Evolutionary conservation across 2,888 invertebrate genomes (phyloP), one percentile per base, ranked within the genome.

Genomic region (Lithophane ornitopus): DNA sequence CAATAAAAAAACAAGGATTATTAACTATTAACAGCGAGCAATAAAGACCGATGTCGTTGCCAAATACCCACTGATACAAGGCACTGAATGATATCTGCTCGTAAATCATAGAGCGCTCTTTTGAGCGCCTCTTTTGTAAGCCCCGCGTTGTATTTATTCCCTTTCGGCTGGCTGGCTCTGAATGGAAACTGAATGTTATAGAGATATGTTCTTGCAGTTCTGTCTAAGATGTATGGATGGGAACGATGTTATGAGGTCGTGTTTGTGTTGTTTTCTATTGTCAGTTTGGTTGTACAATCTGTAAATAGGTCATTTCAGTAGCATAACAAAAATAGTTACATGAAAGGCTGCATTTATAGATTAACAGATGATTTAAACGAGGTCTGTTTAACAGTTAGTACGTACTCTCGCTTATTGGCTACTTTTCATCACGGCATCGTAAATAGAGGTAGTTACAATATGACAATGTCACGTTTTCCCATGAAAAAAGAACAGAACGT

Each of bases 91-190:
- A 92, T 90, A 88, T 89, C 88, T 82, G 85, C 87, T 91, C 90
- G 89, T 93, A 92, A 93, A 93, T 94, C 92, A 93, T 91, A 91
- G 85, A 88, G 88, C 81, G 87, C 71, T 85, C 88, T 88, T 89
- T 90, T 89, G 87, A 70, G 65, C 81, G 86, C 71, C 78, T 85
- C 87, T 88, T 89, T 90, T 90, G 87, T 87, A 68, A 83, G 70
- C 49, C 72, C 78, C 85, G 81, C 85, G 86, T 84, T 88, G 85
- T 89, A 86, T 90, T 88, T 90, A 89, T 92, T 92, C 88, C 87
- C 86, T 87, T 86, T 82, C 80, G 81, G 77, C 83, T 85, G 79
- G 78, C 85, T 87, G 91, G 75, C 77, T 89, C 68, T 89, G 90
- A 92, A 92, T 91, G 87, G 86, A 82, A 84, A 75, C 84, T 84